phyloP scores from a whole-genome alignment of 2,888 invertebrate genomes.

The Mythimna loreyi region DNA sequence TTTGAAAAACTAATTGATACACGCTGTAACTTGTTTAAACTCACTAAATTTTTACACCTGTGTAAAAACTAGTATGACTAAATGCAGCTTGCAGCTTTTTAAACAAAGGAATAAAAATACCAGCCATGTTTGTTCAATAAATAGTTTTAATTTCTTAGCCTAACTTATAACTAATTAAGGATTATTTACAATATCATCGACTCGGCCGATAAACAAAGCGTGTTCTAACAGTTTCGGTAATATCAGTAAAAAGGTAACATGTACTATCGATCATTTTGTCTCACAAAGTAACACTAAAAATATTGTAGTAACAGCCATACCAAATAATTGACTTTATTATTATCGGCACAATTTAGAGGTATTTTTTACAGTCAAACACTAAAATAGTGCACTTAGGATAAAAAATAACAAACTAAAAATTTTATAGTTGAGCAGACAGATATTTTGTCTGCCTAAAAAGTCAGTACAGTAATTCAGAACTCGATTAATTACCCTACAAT shows the following conservation, averaged over 20 bases:
- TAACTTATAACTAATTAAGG: slow-evolving; percentile 68
- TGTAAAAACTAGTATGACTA: slow-evolving; percentile 36
- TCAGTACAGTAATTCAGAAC: slow-evolving; percentile 37
- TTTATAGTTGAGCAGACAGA: slow-evolving; percentile 5
- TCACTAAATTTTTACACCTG: slow-evolving; percentile 36
- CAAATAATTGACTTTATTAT: slow-evolving; percentile 43
- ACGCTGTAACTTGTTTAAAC: slow-evolving; percentile 44
- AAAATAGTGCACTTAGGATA: slow-evolving; percentile 40
- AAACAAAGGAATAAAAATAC: slow-evolving; percentile 55
- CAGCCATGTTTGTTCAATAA: slow-evolving; percentile 77
- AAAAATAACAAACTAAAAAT: neutral
- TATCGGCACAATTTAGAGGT: slow-evolving; percentile 56
- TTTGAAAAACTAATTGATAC: slow-evolving; percentile 43
- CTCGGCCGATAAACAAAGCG: slow-evolving; percentile 72
- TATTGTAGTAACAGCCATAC: slow-evolving; percentile 57
- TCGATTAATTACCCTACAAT: slow-evolving; percentile 48
- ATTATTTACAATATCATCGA: slow-evolving; percentile 78
- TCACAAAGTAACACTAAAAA: slow-evolving; percentile 40
- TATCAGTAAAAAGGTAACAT: slow-evolving; percentile 78
- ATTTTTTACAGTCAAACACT: slow-evolving; percentile 55
- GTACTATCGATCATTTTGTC: slow-evolving; percentile 57
- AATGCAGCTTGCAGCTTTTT: slow-evolving; percentile 47
- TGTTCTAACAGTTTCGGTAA: slow-evolving; percentile 74
- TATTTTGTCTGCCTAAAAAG: slow-evolving; percentile 25
- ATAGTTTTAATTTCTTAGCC: slow-evolving; percentile 81